Percentiles rank a stretch among this genome's conserved stretches.
These are phyloP conservation scores for Rhyzopertha dominica DNA, from an alignment of 1,140 invertebrate genomes.

Conservation along the genomic window DNA sequence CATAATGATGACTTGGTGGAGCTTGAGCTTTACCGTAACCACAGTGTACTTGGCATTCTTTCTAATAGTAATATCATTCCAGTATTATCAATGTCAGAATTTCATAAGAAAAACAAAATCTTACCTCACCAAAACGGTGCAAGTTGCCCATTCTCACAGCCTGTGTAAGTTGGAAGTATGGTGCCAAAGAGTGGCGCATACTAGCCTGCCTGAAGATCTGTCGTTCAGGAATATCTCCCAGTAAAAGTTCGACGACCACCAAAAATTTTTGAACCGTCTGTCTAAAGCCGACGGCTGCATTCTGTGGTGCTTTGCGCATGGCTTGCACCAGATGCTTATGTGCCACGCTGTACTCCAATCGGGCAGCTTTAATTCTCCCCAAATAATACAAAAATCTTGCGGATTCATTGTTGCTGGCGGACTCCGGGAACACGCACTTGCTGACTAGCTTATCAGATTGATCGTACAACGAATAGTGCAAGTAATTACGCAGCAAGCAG, in stretches of 20 bases:
- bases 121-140: slow-evolving; percentile 87
- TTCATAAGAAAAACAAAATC: too few species aligned
- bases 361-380: slow-evolving; percentile 94
- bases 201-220: slow-evolving; percentile 84
- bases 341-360: slow-evolving; percentile 94
- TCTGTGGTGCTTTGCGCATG: slow-evolving; percentile 93
- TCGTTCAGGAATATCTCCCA: slow-evolving; percentile 96
- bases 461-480: slow-evolving; percentile 94
- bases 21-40: too few species aligned
- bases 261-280: slow-evolving; percentile 96
- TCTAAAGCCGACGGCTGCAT: slow-evolving; percentile 95
- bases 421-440: slow-evolving; percentile 94
- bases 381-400: slow-evolving; percentile 96
- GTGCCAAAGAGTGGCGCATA: slow-evolving; percentile 79
- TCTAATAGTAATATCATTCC: too few species aligned
- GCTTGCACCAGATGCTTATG: slow-evolving; percentile 94
- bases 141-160: slow-evolving; percentile 94
- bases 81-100: too few species aligned
- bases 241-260: slow-evolving; percentile 90
- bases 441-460: slow-evolving; percentile 93
- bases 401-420: slow-evolving; percentile 98
- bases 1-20: too few species aligned
- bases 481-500: slow-evolving; percentile 90
- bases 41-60: too few species aligned
- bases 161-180: slow-evolving; percentile 97